Conservation (phyloP, 2,888 invertebrate genomes). For the Luffia ferchaultella region DNA sequence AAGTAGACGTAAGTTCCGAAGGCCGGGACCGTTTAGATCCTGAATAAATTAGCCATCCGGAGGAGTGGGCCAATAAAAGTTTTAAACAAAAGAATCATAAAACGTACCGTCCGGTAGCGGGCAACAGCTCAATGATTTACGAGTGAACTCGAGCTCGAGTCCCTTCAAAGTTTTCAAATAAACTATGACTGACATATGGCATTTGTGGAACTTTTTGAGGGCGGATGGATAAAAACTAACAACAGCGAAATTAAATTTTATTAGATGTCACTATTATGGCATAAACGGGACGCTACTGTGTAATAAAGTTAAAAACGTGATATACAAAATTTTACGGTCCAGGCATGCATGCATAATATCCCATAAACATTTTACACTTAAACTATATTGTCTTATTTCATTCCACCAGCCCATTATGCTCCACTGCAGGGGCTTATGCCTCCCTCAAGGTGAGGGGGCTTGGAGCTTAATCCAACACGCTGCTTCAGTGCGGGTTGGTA, state of each 20-base stretch:
- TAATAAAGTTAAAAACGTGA: no score
- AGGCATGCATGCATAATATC: no score
- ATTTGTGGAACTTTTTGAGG: constrained; percentile 3
- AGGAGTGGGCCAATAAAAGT: constrained; percentile 59
- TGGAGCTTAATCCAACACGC: no score
- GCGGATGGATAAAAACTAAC: constrained; percentile 26
- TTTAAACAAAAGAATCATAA: constrained; percentile 66
- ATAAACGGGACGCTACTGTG: constrained; percentile 37
- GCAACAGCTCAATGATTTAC: constrained; percentile 60
- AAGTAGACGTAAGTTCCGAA: constrained; percentile 43
- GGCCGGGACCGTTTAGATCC: constrained; percentile 39
- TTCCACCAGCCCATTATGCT: no score
- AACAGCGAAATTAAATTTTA: constrained; percentile 56
- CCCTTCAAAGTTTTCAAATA: constrained; percentile 52
- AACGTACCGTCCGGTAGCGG: constrained; percentile 54
- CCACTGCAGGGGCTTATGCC: no score
- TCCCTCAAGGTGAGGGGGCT: no score
- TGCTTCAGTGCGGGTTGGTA: no score
- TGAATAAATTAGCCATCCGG: constrained; percentile 64
- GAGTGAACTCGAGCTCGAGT: constrained; percentile 47
- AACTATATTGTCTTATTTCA: no score
- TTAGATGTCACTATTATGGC: constrained; percentile 28
- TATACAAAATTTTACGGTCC: no score
- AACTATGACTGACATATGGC: no score
- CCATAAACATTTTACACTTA: no score